A percentile compares a stretch with the other conserved stretches of the same genome.
These are phyloP conservation scores for Gymnoscopelus braueri DNA, from an alignment of 2,797 vertebrate genomes.

Conservation along the genomic window DNA sequence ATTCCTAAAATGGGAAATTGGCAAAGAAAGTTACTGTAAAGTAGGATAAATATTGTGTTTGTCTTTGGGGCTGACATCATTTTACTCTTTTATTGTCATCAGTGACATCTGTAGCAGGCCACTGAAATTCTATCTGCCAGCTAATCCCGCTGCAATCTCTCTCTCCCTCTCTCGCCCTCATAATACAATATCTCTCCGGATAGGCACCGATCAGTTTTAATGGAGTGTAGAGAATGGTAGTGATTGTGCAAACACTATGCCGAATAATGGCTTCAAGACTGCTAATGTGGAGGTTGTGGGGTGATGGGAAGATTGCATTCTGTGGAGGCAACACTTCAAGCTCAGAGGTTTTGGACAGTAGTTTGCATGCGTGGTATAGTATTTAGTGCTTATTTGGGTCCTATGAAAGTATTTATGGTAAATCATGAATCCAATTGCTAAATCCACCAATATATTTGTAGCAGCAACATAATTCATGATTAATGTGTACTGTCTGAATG, in stretches of 20 bases:
- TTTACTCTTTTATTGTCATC: slow-evolving; percentile 9
- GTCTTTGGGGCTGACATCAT: slow-evolving; percentile 12
- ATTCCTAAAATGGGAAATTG: too few relatives aligned
- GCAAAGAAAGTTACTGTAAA: too few relatives aligned
- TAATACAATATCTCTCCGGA: slow-evolving; percentile 13
- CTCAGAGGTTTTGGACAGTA: not conserved
- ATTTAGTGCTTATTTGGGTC: too few relatives aligned
- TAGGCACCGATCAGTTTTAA: slow-evolving; percentile 53
- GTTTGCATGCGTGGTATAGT: too few relatives aligned
- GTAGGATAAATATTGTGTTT: too few relatives aligned
- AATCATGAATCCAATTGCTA: too few relatives aligned
- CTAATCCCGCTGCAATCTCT: slow-evolving; percentile 24
- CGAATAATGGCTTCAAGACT: slow-evolving; percentile 43
- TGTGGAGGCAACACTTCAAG: not conserved
- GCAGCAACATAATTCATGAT: not conserved
- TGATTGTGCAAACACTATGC: slow-evolving; percentile 38
- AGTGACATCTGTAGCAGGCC: slow-evolving; percentile 31
- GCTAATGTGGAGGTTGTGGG: slow-evolving; percentile 7
- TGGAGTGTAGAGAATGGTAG: slow-evolving; percentile 19
- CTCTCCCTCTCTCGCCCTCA: not conserved
- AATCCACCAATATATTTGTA: not conserved
- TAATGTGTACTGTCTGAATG: not conserved
- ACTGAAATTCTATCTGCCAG: slow-evolving; percentile 56
- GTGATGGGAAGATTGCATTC: not conserved
- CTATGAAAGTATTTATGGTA: too few relatives aligned